Conservation (phyloP, 2,113 vertebrate genomes). For the Erythrolamprus reginae region DNA sequence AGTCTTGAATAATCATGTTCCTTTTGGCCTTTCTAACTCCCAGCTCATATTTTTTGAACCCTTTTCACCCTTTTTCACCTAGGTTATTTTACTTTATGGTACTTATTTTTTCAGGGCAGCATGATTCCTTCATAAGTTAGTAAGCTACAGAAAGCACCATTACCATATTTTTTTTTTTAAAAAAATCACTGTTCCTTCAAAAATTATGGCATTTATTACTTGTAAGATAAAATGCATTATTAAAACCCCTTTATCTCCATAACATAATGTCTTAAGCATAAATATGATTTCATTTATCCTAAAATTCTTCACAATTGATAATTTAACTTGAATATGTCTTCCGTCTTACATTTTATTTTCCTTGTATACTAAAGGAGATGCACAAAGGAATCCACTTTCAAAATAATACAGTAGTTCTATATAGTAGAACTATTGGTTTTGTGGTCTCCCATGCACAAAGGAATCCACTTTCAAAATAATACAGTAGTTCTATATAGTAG, state of each 20-base stretch:
- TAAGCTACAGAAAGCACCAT: background rate
- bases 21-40: background rate
- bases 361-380: constrained; percentile 1
- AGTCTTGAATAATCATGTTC: background rate
- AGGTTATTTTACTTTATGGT: background rate
- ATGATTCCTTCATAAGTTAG: background rate
- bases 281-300: constrained; percentile 37
- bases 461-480: too few relatives aligned
- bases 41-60: background rate
- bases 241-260: background rate
- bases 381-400: constrained; percentile 45
- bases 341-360: background rate
- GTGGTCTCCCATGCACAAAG: too few relatives aligned
- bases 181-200: background rate
- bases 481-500: too few relatives aligned
- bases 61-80: background rate
- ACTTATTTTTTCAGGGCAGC: background rate
- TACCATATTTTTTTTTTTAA: too few relatives aligned
- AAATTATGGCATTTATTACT: background rate
- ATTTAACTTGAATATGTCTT: constrained; percentile 29
- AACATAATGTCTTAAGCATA: constrained; percentile 26
- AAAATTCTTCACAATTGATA: constrained; percentile 33
- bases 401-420: constrained; percentile 53
- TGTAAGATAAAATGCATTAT: background rate
- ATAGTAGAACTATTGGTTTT: constrained; percentile 23